phyloP scores from a whole-genome alignment of 2,797 vertebrate species.

The Halcyon chelicuti region DNA sequence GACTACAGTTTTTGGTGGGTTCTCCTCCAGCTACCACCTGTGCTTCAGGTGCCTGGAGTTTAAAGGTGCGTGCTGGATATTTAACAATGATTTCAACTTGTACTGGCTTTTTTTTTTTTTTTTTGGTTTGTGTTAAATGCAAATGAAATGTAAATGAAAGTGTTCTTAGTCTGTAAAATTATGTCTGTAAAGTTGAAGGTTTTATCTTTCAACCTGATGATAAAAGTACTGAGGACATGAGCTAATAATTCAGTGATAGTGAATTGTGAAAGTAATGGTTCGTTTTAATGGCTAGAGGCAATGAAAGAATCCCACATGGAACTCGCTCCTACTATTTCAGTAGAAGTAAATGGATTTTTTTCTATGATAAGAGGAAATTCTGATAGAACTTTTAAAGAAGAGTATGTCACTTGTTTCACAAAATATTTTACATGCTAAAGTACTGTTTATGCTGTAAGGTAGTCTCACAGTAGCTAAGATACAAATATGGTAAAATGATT shows the following conservation, averaged over 20 bases:
- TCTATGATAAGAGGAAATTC: not conserved
- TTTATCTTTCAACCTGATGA: not conserved
- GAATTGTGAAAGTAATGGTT: not conserved
- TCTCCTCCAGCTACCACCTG: not conserved
- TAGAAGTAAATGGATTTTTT: not conserved
- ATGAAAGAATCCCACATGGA: not conserved
- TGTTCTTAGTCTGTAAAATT: not conserved
- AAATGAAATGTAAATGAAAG: not conserved
- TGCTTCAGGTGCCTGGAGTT: not conserved
- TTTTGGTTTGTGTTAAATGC: not conserved
- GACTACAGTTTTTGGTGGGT: not conserved
- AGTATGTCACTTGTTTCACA: not conserved
- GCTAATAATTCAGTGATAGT: not conserved
- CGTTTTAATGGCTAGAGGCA: not conserved
- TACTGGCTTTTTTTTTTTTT: not conserved
- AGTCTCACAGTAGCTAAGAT: not conserved
- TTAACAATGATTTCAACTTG: not conserved
- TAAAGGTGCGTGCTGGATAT: not conserved
- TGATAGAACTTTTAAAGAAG: not conserved
- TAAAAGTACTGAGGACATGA: not conserved
- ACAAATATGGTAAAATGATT: not conserved
- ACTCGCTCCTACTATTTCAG: not conserved
- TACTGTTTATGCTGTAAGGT: not conserved
- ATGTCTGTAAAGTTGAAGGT: not conserved
- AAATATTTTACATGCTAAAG: not conserved